These are phyloP conservation scores for Ctenopoma kingsleyae DNA, from an alignment of 2,797 vertebrate genomes.

Conservation along the genomic window DNA sequence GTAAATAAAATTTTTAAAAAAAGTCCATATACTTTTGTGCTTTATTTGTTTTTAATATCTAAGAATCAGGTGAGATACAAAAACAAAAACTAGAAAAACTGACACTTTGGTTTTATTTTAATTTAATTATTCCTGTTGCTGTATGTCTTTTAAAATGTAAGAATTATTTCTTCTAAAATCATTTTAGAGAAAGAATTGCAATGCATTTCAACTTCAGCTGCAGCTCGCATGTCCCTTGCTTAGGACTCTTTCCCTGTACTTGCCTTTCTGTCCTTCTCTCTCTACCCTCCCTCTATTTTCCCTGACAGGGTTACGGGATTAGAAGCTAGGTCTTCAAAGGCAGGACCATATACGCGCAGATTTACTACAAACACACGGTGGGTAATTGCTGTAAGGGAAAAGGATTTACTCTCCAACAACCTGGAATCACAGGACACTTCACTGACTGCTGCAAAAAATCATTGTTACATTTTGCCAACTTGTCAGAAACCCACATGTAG, in stretches of 20 bases:
- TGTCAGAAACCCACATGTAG: constrained; percentile 30
- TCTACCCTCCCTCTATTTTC: constrained; percentile 22
- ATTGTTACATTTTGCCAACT: constrained; percentile 23
- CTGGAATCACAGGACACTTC: constrained; percentile 47
- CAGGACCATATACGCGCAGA: constrained; percentile 51
- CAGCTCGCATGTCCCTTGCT: constrained; percentile 1
- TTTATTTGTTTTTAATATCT: constrained; percentile 78
- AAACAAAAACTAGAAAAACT: constrained; percentile 55
- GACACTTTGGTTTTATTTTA: constrained; percentile 33
- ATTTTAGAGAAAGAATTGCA: constrained; percentile 4
- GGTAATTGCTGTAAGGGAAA: constrained; percentile 64
- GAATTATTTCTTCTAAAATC: constrained; percentile 22
- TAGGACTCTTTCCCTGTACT: constrained; percentile 7
- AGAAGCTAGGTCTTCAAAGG: constrained; percentile 68
- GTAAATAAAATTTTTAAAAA: constrained; percentile 80
- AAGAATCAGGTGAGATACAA: constrained; percentile 65
- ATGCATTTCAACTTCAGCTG: constrained; percentile 23
- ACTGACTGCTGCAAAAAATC: constrained; percentile 27
- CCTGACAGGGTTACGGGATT: constrained; percentile 56
- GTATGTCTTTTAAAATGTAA: constrained; percentile 27
- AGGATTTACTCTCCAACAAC: constrained; percentile 60
- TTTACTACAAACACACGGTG: constrained; percentile 65
- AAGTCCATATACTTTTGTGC: constrained; percentile 48
- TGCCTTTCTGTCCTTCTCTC: constrained; percentile 9
- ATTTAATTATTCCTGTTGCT: constrained; percentile 24